These are phyloP conservation scores for Esox niger DNA, from an alignment of 2,113 vertebrate species.

Conservation along the genomic window DNA sequence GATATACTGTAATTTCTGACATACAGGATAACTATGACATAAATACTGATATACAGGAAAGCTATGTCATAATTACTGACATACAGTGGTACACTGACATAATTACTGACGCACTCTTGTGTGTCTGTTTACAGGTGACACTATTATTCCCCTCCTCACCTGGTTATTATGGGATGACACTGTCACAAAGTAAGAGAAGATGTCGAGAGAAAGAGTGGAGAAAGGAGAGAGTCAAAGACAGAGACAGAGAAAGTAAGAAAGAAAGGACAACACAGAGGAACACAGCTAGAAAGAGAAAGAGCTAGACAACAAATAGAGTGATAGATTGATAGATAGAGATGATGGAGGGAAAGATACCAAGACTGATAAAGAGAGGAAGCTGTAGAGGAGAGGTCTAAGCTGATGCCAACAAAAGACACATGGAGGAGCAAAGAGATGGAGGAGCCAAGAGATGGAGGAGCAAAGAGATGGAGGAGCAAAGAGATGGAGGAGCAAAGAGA, in stretches of 20 bases:
- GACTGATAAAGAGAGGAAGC: not conserved
- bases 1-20: no score
- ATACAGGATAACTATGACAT: no score
- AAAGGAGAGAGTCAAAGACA: conserved; percentile 22
- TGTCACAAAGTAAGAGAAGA: not conserved
- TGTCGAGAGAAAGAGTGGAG: not conserved
- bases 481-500: no score
- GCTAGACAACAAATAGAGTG: no score
- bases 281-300: not conserved
- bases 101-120: no score
- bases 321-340: not conserved
- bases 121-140: not conserved
- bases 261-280: not conserved
- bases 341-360: not conserved
- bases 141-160: no score
- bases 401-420: conserved; percentile 53
- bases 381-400: conserved; percentile 18
- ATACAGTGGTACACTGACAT: no score
- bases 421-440: no score
- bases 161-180: not conserved
- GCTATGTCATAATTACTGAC: no score
- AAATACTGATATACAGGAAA: no score
- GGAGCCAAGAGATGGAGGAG: no score
- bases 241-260: not conserved
- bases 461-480: no score